Evolutionary conservation across 2,888 invertebrate genomes (phyloP), one percentile per base, ranked within the genome.

Genomic region (Watsonalla cultraria): DNA sequence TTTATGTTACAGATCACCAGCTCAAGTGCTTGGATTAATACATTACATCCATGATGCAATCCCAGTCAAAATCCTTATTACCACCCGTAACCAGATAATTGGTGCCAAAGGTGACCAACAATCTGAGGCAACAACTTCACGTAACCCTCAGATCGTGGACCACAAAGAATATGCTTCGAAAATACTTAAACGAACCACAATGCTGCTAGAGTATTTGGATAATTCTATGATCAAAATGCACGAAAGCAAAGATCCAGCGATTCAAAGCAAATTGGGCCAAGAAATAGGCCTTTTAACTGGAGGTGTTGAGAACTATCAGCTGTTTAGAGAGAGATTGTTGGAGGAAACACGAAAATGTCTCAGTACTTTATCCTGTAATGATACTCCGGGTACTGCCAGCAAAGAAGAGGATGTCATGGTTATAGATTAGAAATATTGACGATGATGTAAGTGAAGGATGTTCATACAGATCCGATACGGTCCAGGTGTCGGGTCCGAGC

Each of bases 11-110:
- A 92, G 92, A 58, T 70, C 73, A 14, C 59, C 78, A 45, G 69
- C 78, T 1, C 85, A 84, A 72, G 66, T 90, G 0, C 46, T 86
- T 33, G 72, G 80, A 0, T 64, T 92, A 5, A 76, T 92, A 15
- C 86, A 90, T 60, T 80, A 75, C 58, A 76, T 92, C 9, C 75
- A 87, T 45, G 81, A 86, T 49, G 70, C 69, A 0, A 69, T 92
- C 5, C 85, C 87, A 0, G 62, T 78, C 7, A 74, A 78, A 58
- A 65, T 87, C 2, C 57, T 90, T 42, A 71, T 73, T 5, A 86
- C 86, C 5, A 72, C 80, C 7, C 61, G 68, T 2, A 64, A 74
- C 49, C 67, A 77, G 34, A 76, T 55, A 62, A 69, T 87, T 0
- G 73, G 68, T 0, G 59, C 78, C 0, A 78, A 74, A 61, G 59